These are phyloP conservation scores for Argya squamiceps DNA, from an alignment of 2,797 vertebrate species.

Conservation along the genomic window DNA sequence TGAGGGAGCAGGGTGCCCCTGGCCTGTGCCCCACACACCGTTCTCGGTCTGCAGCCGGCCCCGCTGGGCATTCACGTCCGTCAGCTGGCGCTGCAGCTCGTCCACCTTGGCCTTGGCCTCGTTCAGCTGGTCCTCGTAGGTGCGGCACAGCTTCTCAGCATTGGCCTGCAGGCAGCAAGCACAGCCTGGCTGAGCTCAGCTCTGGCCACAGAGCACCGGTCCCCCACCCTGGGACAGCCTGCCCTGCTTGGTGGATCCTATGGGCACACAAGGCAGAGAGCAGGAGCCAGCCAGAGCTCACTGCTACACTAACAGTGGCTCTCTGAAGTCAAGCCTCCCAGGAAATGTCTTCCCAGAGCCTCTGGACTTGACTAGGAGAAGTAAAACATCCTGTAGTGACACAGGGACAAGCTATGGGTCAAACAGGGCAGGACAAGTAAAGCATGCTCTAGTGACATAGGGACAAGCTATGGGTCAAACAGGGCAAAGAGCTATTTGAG, in stretches of 20 bases:
- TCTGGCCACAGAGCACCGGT: accelerated
- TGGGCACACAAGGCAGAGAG: not conserved
- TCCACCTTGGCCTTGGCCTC: constrained; percentile 89
- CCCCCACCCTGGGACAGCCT: not conserved
- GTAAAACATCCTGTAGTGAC: not conserved
- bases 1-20: accelerated
- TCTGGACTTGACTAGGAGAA: not conserved
- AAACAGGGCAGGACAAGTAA: not conserved
- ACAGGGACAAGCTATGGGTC: not conserved
- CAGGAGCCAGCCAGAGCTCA: not conserved
- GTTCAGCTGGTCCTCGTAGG: constrained; percentile 90
- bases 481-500: not conserved
- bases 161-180: constrained; percentile 75
- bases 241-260: not conserved
- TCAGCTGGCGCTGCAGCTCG: constrained; percentile 90
- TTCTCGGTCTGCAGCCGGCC: constrained; percentile 87
- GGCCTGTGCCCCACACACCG: constrained; percentile 64
- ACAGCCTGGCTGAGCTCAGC: not conserved
- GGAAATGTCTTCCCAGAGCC: not conserved
- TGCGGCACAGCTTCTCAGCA: constrained; percentile 88
- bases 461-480: not conserved
- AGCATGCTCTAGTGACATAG: not conserved
- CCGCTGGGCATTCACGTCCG: constrained; percentile 79
- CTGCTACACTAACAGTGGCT: not conserved
- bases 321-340: not conserved